Evolutionary conservation across 1,140 invertebrate species (phyloP).

Genomic region (Atta colombica): DNA sequence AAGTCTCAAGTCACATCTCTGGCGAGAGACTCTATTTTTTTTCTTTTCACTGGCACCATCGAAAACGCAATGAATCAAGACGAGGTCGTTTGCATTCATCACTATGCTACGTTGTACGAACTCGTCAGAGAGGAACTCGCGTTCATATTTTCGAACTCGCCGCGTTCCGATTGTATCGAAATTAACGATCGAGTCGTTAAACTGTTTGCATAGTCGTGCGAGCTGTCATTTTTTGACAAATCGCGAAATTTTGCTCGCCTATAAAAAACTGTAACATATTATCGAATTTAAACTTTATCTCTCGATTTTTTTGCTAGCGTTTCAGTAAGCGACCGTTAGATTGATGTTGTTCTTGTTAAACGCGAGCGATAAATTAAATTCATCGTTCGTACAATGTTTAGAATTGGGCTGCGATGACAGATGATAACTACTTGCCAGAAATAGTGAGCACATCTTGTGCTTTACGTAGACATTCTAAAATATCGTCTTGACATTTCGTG

Average conservation of each 20-base stretch:
- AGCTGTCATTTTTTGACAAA: slow-evolving; percentile 19
- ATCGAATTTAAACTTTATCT: slow-evolving; percentile 22
- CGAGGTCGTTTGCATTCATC: slow-evolving; percentile 52
- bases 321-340: not conserved
- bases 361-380: slow-evolving; percentile 53
- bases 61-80: slow-evolving; percentile 51
- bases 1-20: slow-evolving; percentile 21
- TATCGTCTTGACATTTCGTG: slow-evolving; percentile 11
- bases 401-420: slow-evolving; percentile 36
- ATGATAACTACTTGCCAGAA: slow-evolving; percentile 37
- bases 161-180: not conserved
- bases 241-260: not conserved
- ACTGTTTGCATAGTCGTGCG: not conserved
- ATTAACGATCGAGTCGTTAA: slow-evolving; percentile 22
- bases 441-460: not conserved
- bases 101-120: slow-evolving; percentile 18
- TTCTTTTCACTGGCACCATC: not conserved
- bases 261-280: slow-evolving; percentile 7
- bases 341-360: slow-evolving; percentile 18
- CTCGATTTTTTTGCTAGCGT: not conserved
- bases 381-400: not conserved
- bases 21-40: not conserved
- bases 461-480: slow-evolving; percentile 32
- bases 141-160: slow-evolving; percentile 25
- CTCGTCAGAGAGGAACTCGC: slow-evolving; percentile 10